Conservation (phyloP, 2,797 vertebrate genomes). For the Muscicapa striata region DNA sequence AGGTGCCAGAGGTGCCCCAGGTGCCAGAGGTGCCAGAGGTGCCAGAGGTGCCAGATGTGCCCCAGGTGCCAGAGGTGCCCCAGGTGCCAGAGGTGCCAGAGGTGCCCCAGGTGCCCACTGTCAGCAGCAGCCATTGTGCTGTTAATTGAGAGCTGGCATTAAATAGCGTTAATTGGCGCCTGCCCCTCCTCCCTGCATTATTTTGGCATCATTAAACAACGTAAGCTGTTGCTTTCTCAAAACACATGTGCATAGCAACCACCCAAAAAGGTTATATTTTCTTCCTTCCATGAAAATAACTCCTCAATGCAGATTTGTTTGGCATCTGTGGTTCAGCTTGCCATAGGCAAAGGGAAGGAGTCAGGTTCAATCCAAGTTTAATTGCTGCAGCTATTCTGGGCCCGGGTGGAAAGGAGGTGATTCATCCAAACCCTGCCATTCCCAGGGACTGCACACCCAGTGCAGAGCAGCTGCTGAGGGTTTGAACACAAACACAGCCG, state of each 20-base stretch:
- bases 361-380: constrained; percentile 50
- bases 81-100: neutral
- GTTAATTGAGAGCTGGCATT: neutral
- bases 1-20: too few relatives aligned
- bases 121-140: neutral
- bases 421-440: neutral
- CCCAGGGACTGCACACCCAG: neutral
- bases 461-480: neutral
- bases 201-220: neutral
- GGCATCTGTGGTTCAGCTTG: neutral
- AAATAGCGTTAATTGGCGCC: neutral
- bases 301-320: constrained; percentile 35
- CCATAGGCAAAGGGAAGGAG: constrained; percentile 26
- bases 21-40: neutral
- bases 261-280: neutral
- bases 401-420: neutral
- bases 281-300: neutral
- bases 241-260: neutral
- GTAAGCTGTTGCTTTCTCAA: neutral
- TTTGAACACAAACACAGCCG: neutral
- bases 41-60: too few relatives aligned
- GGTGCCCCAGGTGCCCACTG: neutral
- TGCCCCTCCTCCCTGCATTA: neutral
- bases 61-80: neutral
- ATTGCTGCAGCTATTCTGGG: constrained; percentile 29